phyloP scores from a whole-genome alignment of 2,797 vertebrate genomes.

The Enteromius fasciolatus region DNA sequence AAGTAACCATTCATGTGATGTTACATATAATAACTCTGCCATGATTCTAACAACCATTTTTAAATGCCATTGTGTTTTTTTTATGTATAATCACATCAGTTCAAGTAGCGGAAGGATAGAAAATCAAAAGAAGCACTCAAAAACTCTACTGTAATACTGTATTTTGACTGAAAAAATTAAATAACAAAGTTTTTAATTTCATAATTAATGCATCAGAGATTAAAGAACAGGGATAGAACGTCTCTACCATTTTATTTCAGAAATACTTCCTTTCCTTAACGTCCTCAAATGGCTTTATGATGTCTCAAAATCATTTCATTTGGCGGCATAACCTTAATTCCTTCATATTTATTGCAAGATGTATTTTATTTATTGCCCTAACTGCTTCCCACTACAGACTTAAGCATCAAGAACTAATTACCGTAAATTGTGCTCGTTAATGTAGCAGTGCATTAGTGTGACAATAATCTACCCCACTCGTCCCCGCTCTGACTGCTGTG shows the following conservation, averaged over 20 bases:
- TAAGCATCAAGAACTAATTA: slow-evolving; percentile 46
- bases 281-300: neutral
- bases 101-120: neutral
- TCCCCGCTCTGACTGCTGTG: neutral
- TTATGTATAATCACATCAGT: neutral
- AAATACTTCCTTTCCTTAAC: no score
- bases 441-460: slow-evolving; percentile 36
- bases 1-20: neutral
- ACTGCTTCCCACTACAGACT: slow-evolving; percentile 9
- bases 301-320: neutral
- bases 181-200: neutral
- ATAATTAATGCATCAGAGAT: neutral
- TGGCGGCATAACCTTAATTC: neutral
- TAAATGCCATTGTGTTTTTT: neutral
- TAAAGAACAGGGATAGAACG: neutral
- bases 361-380: slow-evolving; percentile 32
- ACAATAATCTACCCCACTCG: slow-evolving; percentile 14
- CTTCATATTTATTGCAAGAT: neutral
- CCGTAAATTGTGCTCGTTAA: slow-evolving; percentile 45
- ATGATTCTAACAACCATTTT: neutral
- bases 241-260: neutral
- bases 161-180: neutral
- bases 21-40: neutral
- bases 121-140: neutral
- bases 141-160: neutral